phyloP scores from a whole-genome alignment of 2,113 vertebrate genomes.

The Istiophorus platypterus region DNA sequence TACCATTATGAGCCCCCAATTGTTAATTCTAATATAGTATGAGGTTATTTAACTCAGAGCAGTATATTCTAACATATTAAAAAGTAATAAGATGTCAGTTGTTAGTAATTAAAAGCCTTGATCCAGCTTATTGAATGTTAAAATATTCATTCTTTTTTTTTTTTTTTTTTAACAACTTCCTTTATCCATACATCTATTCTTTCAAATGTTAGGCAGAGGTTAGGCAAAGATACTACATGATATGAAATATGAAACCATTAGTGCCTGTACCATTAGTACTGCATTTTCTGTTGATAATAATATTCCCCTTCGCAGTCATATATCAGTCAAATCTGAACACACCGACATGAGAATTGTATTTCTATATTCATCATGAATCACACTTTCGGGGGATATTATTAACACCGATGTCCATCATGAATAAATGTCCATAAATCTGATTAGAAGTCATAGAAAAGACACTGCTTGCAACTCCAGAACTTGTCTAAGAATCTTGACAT shows the following conservation, averaged over 20 bases:
- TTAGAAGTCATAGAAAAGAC: no score
- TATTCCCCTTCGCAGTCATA: background rate
- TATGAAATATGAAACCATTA: no score
- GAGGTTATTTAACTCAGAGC: background rate
- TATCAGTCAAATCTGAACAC: background rate
- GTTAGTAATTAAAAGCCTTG: background rate
- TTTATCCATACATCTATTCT: background rate
- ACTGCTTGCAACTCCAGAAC: no score
- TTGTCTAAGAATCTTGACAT: no score
- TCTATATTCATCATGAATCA: no score
- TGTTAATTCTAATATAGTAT: background rate
- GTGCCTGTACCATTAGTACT: no score
- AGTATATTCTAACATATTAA: constrained; percentile 2
- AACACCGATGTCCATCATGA: no score
- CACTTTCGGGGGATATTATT: no score
- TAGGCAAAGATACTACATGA: background rate
- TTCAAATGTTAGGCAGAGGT: background rate
- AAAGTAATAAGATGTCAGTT: background rate
- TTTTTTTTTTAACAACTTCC: background rate
- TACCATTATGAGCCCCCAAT: background rate
- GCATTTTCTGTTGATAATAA: background rate
- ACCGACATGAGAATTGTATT: no score
- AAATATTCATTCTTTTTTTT: background rate
- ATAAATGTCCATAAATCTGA: no score
- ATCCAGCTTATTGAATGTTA: background rate